phyloP scores from a whole-genome alignment of 2,797 vertebrate genomes.

The Knipowitschia caucasica region DNA sequence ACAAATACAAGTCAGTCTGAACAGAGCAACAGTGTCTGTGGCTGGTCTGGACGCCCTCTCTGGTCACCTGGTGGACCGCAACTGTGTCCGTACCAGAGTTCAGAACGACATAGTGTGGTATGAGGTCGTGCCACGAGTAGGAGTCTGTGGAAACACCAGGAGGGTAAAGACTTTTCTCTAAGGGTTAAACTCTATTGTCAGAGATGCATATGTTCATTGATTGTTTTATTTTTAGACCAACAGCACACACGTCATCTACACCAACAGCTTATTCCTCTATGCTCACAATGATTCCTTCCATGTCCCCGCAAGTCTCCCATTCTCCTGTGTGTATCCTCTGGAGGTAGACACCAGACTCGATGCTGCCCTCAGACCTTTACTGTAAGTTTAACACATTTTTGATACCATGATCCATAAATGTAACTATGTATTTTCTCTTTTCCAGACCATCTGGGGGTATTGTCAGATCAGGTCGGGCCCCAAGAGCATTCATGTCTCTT shows the following conservation, averaged over 20 bases:
- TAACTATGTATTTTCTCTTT: conserved; percentile 3
- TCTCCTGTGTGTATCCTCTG: conserved; percentile 71
- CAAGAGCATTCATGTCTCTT: conserved; percentile 66
- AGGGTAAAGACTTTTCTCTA: conserved; percentile 37
- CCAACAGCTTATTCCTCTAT: conserved; percentile 65
- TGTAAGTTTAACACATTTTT: conserved; percentile 56
- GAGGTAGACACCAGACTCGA: conserved; percentile 65
- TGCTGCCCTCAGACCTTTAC: conserved; percentile 57
- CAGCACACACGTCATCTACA: conserved; percentile 57
- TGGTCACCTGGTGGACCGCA: conserved; percentile 48
- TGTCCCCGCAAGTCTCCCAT: conserved; percentile 66
- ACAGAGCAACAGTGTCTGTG: not conserved
- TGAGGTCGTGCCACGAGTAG: conserved; percentile 32
- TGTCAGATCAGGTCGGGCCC: conserved; percentile 37
- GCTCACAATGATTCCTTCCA: conserved; percentile 50
- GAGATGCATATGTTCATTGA: not conserved
- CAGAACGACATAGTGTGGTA: conserved; percentile 47
- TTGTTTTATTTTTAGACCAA: conserved; percentile 53
- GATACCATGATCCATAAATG: too few species aligned
- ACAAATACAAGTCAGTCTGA: conserved; percentile 41
- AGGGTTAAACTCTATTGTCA: not conserved
- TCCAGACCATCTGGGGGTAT: conserved; percentile 34
- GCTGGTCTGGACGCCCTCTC: conserved; percentile 46
- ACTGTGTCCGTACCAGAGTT: conserved; percentile 33
- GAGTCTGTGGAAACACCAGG: conserved; percentile 58